A percentile compares a stretch with the other conserved stretches of the same genome.
Evolutionary conservation across 2,797 vertebrate genomes (phyloP).

Genomic region (Channallabes apus): DNA sequence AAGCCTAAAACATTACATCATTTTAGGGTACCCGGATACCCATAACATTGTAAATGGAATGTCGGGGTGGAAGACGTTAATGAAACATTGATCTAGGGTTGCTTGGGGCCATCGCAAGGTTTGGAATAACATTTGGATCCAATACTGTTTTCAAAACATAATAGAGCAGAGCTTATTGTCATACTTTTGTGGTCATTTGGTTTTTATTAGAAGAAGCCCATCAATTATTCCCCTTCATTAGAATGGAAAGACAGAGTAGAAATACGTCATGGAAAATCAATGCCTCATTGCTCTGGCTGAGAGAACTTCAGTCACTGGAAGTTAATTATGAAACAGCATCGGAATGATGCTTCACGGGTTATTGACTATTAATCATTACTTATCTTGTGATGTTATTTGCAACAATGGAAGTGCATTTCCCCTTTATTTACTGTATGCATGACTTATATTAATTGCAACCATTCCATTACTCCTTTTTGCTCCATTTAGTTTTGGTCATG

Average conservation of each 20-base stretch:
- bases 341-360: conserved; percentile 12
- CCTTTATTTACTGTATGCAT: neutral
- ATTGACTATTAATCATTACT: conserved; percentile 9
- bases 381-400: conserved; percentile 8
- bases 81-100: conserved; percentile 11
- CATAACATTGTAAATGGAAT: conserved; percentile 20
- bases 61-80: neutral
- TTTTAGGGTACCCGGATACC: conserved; percentile 7
- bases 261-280: conserved; percentile 11
- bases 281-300: conserved; percentile 1
- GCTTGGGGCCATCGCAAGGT: neutral
- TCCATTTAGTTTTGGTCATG: neutral
- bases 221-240: conserved; percentile 20
- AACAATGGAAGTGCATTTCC: neutral
- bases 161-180: conserved; percentile 2
- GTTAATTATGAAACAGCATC: conserved; percentile 5
- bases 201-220: neutral
- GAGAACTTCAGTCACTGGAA: neutral
- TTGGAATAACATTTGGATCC: neutral
- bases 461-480: neutral
- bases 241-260: neutral
- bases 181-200: neutral
- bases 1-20: conserved; percentile 28
- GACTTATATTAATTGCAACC: conserved; percentile 5
- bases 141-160: neutral